phyloP scores from a whole-genome alignment of 1,140 invertebrate genomes.

The Heliconius nattereri region DNA sequence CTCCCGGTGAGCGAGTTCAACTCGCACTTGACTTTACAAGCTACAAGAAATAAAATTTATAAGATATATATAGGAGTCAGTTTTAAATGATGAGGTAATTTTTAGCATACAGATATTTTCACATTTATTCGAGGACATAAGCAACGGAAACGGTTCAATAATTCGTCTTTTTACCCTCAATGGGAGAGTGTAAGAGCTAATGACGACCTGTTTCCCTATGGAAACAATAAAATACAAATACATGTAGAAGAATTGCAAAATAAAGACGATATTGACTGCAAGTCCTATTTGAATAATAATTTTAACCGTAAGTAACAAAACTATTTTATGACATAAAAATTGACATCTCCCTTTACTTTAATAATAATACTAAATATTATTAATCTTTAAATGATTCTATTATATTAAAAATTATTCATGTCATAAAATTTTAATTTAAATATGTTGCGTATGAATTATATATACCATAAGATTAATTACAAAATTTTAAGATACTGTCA shows the following conservation, averaged over 20 bases:
- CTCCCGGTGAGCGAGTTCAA: too few species aligned
- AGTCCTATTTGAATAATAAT: conserved; percentile 47
- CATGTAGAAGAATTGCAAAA: conserved; percentile 52
- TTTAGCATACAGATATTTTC: conserved; percentile 45
- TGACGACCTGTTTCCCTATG: conserved; percentile 49
- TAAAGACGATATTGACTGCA: conserved; percentile 53
- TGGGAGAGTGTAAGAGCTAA: conserved; percentile 58
- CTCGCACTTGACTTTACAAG: too few species aligned
- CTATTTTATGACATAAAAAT: too few species aligned
- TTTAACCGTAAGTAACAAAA: not conserved
- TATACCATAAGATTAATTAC: not conserved
- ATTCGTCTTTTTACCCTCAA: conserved; percentile 52
- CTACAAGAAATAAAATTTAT: too few species aligned
- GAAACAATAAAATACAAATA: conserved; percentile 52
- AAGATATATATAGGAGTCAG: not conserved
- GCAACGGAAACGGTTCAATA: conserved; percentile 45
- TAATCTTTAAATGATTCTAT: too few species aligned
- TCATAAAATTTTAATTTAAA: too few species aligned
- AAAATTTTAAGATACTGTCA: conserved; percentile 46
- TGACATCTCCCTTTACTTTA: too few species aligned
- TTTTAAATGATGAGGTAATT: too few species aligned
- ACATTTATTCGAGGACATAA: conserved; percentile 54
- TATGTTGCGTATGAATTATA: too few species aligned
- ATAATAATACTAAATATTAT: too few species aligned
- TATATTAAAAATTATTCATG: too few species aligned